phyloP scores from a whole-genome alignment of 2,113 vertebrate species.

The Cyanistes caeruleus region DNA sequence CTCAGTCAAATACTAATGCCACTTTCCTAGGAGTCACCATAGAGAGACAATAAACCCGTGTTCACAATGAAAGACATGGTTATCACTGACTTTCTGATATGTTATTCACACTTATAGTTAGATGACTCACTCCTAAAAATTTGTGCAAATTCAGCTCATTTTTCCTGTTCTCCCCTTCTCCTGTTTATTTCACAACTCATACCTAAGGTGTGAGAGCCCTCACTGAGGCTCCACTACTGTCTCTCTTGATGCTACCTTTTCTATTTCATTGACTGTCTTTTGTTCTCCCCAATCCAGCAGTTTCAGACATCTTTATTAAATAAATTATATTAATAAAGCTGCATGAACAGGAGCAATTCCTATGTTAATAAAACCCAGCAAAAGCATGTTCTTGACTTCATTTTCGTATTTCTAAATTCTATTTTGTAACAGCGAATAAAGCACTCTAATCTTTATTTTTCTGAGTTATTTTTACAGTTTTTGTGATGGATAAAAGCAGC shows the following conservation, averaged over 20 bases:
- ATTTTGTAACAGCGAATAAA: constrained; percentile 13
- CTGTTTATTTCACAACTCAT: neutral
- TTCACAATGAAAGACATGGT: neutral
- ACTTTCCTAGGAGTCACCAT: neutral
- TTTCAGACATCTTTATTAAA: neutral
- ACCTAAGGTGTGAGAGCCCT: neutral
- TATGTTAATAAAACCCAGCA: neutral
- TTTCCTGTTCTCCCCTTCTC: neutral
- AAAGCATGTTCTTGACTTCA: neutral
- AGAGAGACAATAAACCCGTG: neutral
- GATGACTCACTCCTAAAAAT: neutral
- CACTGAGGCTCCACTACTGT: neutral
- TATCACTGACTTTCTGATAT: neutral
- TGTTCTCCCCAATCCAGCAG: neutral
- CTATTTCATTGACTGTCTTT: neutral
- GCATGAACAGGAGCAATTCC: neutral
- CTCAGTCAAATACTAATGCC: neutral
- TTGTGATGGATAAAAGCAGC: constrained; percentile 8
- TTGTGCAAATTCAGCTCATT: neutral
- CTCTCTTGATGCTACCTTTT: neutral
- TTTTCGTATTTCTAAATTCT: neutral
- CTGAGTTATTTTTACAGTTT: neutral
- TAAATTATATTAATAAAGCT: constrained; percentile 13
- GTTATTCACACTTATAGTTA: neutral
- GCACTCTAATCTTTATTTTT: neutral